A percentile compares a stretch with the other conserved stretches of the same genome.
phyloP scores from a whole-genome alignment of 2,797 vertebrate genomes.

The Ctenopoma kingsleyae region DNA sequence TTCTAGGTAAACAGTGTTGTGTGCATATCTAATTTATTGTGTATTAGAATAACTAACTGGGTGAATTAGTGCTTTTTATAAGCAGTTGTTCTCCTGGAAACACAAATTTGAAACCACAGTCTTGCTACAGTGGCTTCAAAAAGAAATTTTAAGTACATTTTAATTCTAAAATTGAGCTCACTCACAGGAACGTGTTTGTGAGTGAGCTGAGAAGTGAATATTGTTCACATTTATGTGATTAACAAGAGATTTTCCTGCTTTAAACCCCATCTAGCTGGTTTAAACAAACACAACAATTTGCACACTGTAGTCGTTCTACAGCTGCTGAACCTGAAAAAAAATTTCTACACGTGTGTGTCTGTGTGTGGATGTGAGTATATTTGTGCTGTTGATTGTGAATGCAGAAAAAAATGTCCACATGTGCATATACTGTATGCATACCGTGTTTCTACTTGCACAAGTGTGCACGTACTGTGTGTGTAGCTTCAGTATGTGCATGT shows the following conservation, averaged over 20 bases:
- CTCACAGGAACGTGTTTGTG: not conserved
- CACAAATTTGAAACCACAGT: not conserved
- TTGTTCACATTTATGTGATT: slow-evolving; percentile 39
- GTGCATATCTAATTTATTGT: not conserved
- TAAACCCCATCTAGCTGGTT: slow-evolving; percentile 39
- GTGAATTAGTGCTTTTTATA: not conserved
- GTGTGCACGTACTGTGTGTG: slow-evolving; percentile 37
- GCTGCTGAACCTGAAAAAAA: slow-evolving; percentile 78
- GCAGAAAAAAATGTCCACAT: slow-evolving; percentile 34
- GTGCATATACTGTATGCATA: slow-evolving; percentile 32
- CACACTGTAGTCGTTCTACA: slow-evolving; percentile 75
- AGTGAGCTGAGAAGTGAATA: not conserved
- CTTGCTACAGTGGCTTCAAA: not conserved
- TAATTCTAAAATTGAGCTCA: not conserved
- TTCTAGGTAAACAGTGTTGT: not conserved
- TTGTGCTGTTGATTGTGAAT: slow-evolving; percentile 42
- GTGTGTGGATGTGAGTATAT: slow-evolving; percentile 15
- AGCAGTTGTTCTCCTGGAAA: not conserved
- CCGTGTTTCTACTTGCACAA: slow-evolving; percentile 28
- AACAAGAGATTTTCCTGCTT: slow-evolving; percentile 16
- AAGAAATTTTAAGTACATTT: not conserved
- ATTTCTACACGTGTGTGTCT: slow-evolving; percentile 16
- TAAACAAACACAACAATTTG: slow-evolving; percentile 56
- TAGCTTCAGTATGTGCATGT: slow-evolving; percentile 67
- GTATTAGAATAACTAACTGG: not conserved